Percentiles rank a stretch among this genome's conserved stretches.
phyloP scores from a whole-genome alignment of 1,140 invertebrate genomes.

The Chrysomallon squamiferum region DNA sequence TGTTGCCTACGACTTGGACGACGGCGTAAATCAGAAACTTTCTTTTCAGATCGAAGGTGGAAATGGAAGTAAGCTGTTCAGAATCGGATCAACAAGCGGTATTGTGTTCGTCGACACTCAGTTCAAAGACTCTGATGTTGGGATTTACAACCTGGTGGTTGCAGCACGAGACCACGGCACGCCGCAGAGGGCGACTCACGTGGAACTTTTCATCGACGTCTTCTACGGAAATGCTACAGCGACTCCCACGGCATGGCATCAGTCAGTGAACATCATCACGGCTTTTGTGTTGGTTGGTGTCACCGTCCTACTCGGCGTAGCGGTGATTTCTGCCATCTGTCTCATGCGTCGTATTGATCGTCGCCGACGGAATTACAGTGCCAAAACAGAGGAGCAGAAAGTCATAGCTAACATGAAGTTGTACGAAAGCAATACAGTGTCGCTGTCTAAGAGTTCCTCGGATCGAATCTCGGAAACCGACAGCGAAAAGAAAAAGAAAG shows the following conservation, averaged over 20 bases:
- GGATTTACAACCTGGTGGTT: constrained; percentile 57
- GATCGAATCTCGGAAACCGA: not conserved
- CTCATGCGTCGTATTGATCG: constrained; percentile 35
- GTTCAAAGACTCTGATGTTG: constrained; percentile 69
- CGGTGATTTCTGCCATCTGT: constrained; percentile 38
- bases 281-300: constrained; percentile 40
- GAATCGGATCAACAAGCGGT: constrained; percentile 34
- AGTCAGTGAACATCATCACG: constrained; percentile 35
- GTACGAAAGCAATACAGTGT: not conserved
- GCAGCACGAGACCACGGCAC: constrained; percentile 36
- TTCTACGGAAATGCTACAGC: constrained; percentile 23
- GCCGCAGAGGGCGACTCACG: constrained; percentile 54
- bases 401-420: constrained; percentile 9
- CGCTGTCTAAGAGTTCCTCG: not conserved
- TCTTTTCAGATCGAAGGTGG: constrained; percentile 32
- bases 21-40: constrained; percentile 42
- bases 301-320: constrained; percentile 32
- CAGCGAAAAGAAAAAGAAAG: constrained; percentile 41
- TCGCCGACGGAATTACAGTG: constrained; percentile 24
- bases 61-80: constrained; percentile 39
- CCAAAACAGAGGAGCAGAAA: constrained; percentile 28
- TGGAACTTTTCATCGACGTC: constrained; percentile 29
- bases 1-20: constrained; percentile 42
- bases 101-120: constrained; percentile 28
- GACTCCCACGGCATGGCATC: constrained; percentile 7